Evolutionary conservation across 2,888 invertebrate species (phyloP), one percentile per base, ranked within the genome.

Genomic region (Idaea biselata): DNA sequence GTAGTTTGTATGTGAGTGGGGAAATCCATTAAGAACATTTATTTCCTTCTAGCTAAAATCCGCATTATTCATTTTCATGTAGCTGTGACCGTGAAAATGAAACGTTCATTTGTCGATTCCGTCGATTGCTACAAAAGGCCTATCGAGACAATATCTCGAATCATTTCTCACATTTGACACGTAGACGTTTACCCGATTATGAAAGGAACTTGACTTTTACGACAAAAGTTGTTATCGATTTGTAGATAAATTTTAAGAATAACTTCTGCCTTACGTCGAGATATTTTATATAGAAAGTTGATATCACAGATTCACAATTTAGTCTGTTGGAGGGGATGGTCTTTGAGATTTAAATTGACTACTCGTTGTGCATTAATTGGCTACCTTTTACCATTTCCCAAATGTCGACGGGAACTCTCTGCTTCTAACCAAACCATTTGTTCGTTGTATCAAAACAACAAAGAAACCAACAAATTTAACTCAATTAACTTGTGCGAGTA

Each of bases 141-240:
- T 44, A 44, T 44, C 44, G 11, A 44, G 44, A 44, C 44, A 44
- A 44, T 44, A 44, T 44, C 44, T 44, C 7, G 44, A 44, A 44
- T 44, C 44, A 44, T 44, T 44, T 44, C 44, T 44, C 44, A 44
- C 44, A 44, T 44, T 44, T 44, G 44, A 44, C 44, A 44, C 44
- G 44, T 44, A 44, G 44, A 44, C 44, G 14, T 44, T 44, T 44
- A 44, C 44, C 44, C 44, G 44, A 44, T 44, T 44, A 44, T 44
- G 44, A 44, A 44, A 44, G 44, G 44, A 44, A 44, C 44, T 44
- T 14, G 44, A 44, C 44, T 44, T 44, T 44, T 44, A 44, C 44
- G 44, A 44, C 44, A 44, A 44, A 44, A 44, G 44, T 44, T 44
- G 44, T 44, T 44, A 44, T 44, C 44, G 44, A 11, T 7, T 44